Evolutionary conservation across 2,113 vertebrate genomes (phyloP).

Genomic region (Oenanthe melanoleuca): DNA sequence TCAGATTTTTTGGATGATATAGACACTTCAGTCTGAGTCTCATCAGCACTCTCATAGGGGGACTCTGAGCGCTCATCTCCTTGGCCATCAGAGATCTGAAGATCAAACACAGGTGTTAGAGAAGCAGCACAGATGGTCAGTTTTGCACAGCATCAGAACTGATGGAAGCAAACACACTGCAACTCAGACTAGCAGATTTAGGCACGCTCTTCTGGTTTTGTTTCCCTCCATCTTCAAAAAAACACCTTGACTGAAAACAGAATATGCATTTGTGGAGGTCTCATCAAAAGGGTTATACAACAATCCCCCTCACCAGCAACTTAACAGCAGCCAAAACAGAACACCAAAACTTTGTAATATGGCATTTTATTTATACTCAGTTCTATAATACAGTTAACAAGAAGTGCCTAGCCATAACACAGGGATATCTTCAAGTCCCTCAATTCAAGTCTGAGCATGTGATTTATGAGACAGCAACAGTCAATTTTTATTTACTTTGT

Average conservation of each 20-base stretch:
- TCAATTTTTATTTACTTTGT: neutral
- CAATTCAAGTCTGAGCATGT: neutral
- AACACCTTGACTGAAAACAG: neutral
- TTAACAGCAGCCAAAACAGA: slow-evolving; percentile 1
- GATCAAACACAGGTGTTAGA: slow-evolving; percentile 63
- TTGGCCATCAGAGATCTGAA: slow-evolving; percentile 81
- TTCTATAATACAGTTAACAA: neutral
- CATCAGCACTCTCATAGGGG: slow-evolving; percentile 90
- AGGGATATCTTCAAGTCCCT: neutral
- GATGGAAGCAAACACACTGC: neutral
- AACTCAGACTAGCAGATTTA: neutral
- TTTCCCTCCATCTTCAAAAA: neutral
- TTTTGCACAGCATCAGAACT: neutral
- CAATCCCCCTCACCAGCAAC: neutral
- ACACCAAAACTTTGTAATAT: neutral
- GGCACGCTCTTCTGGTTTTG: neutral
- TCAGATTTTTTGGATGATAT: slow-evolving; percentile 87
- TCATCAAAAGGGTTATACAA: neutral
- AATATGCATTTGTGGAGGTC: neutral
- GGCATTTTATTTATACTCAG: slow-evolving; percentile 13
- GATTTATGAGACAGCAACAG: neutral
- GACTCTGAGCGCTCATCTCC: slow-evolving; percentile 90
- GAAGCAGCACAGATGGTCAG: neutral
- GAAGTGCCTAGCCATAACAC: neutral
- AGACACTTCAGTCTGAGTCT: slow-evolving; percentile 78